Conservation (phyloP, 2,888 invertebrate species). For the Parthenolecanium corni region DNA sequence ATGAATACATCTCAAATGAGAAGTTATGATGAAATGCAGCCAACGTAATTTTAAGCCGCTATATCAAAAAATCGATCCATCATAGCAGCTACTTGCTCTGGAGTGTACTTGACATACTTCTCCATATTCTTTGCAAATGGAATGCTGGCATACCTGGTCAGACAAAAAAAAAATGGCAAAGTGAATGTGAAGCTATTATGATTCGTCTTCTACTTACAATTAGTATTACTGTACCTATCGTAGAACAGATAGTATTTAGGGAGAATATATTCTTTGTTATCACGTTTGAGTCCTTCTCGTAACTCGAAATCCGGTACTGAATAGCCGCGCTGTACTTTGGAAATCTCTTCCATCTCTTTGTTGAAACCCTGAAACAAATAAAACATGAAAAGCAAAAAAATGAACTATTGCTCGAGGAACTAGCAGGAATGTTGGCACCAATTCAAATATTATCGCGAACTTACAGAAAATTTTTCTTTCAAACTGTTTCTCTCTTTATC, state of each 20-base stretch:
- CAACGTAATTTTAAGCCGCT: conserved; percentile 52
- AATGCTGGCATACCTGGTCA: conserved; percentile 52
- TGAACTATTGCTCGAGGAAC: not conserved
- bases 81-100: conserved; percentile 68
- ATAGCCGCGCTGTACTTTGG: conserved; percentile 73
- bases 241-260: conserved; percentile 75
- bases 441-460: conserved; percentile 35
- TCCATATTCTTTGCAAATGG: conserved; percentile 86
- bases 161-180: not conserved
- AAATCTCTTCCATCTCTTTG: conserved; percentile 85
- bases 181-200: no score
- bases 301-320: conserved; percentile 87
- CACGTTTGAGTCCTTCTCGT: conserved; percentile 73
- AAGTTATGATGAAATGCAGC: no score
- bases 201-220: not conserved
- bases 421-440: not conserved
- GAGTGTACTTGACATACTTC: conserved; percentile 84
- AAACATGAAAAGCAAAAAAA: not conserved
- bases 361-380: conserved; percentile 65
- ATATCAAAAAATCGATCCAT: conserved; percentile 89
- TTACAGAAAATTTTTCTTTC: conserved; percentile 79
- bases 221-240: conserved; percentile 46
- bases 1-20: no score
- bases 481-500: conserved; percentile 76
- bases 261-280: conserved; percentile 76